Evolutionary conservation across 2,888 invertebrate genomes (phyloP), one percentile per base, ranked within the genome.

Genomic region (Drosophila algonquin): DNA sequence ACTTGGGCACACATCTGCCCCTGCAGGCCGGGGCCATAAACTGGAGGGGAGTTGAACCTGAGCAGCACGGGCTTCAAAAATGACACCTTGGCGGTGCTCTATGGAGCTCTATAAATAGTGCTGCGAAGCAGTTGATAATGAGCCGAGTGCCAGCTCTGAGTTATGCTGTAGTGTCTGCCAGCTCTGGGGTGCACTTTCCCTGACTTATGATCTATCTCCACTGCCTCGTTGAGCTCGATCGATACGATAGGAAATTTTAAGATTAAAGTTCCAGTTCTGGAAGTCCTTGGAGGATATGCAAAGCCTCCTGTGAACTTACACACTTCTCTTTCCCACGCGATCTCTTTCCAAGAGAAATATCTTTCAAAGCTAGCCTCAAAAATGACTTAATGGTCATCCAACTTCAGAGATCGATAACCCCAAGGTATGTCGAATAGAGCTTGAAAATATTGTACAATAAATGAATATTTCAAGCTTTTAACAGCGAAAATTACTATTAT

Each of bases 11-110:
- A 40, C 87, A 81, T 82, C 87, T 84, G 87, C 70, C 50, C 40
- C n/a, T 4, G 47, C 16, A 46, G 24, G 32, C 47, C 52, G 46
- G 16, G 54, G 58, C 47, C 44, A 63, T 60, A 45, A 35, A 47
- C 53, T 57, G 57, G 61, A 58, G 73, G 73, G 82, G 71, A 70
- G 80, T 86, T 82, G 76, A 88, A 86, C 87, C 73, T 82, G 88
- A 85, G 77, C 75, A 54, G 55, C 63, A 67, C 63, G 45, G 67
- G 71, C 74, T 69, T 58, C 69, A 72, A 80, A 87, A 85, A 77
- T 79, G 80, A 80, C 89, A 83, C 73, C 73, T 73, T 75, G 70
- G 64, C 82, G 70, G 63, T 48, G 57, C 24, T 24, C 24, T 5
- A 24, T 51, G 62, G 70, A 47, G 67, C 27, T 58, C 71, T 80